Base-by-base conservation (phyloP, 2,888 invertebrate genomes). In the Pandemis heparana region DNA sequence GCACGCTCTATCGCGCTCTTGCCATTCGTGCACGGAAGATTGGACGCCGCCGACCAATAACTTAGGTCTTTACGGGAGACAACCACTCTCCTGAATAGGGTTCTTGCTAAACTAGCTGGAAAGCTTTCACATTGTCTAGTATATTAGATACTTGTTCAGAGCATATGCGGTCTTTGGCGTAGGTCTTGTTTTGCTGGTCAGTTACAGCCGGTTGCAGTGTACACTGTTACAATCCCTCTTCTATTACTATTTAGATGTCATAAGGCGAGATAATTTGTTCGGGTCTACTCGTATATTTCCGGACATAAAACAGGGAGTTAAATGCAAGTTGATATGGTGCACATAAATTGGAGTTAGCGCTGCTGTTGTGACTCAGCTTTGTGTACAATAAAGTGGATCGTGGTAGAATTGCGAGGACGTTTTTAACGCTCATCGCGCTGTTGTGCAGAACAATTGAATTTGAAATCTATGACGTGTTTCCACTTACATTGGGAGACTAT, bases 1-100 rank as follows among this genome's bases (percentile, higher is more conserved):
- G 72, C 67, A 72, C 46, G 62, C 72, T 72, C 61, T 62, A 68
- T 63, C 67, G 62, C 62, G 56, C 67, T 72, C 23, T 56, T 62
- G 18, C 18, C 56, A 46, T 46, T 46, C 67, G 72, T 72, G 72
- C 72, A 56, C 63, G 62, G 62, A 68, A 68, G 72, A 72, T 72
- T 72, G 72, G 72, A 72, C 38, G 43, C 53, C 62, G 53, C 43
- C 46, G 62, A 53, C 67, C 72, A 72, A 46, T 14, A 63, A 62
- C 46, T 56, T 10, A 38, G 67, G 39, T 67, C 67, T 46, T 63
- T 72, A 53, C 62, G 43, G 46, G 18, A 62, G 38, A 38, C 43
- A 62, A 7, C 16, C 38, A 10, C 9, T n/a, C 62, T 32, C 38
- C 46, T 18, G 12, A 56, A 9, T 8, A 62, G 39, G 9, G 56